Base-by-base conservation (phyloP, 2,888 invertebrate species). In the Xanthorhoe designata region DNA sequence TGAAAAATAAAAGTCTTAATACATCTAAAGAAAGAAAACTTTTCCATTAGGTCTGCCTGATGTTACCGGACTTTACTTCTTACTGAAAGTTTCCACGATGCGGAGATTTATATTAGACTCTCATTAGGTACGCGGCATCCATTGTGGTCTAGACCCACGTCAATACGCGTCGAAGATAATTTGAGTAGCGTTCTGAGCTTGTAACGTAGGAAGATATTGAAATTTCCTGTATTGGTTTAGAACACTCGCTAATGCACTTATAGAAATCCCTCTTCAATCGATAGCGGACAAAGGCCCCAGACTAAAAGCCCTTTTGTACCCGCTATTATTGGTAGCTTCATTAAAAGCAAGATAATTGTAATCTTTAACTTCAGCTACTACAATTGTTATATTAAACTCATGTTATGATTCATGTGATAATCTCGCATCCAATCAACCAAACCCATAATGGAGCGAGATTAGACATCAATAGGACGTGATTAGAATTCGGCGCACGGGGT, bases 231-330 rank as follows among this genome's bases (percentile, higher is more conserved):
- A 58, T 58, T 67, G 53, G 54, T 63, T 50, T 64, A 80, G 77
- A 77, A 53, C 62, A 80, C 77, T 78, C 78, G 71, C 82, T 86
- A 85, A 87, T 83, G 80, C 83, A 80, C 79, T 81, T 80, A 80
- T 81, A 77, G 78, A 76, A 79, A 76, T 74, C 76, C 75, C 72
- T 74, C 71, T 74, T 61, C 75, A 71, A 69, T 70, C 67, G 62
- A 61, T 70, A 73, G 70, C 80, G 83, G 80, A 91, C 89, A 89
- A 91, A 88, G 82, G 85, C 82, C 69, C 74, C 81, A 78, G 84
- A 80, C 81, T 89, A 86, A 90, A 89, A 90, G 88, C 88, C 70
- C 86, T 70, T 86, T 89, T 90, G 89, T 90, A 75, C 64, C 69
- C 68, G 7, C 78, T 78, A 81, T 84, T 86, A 86, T 88, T 89